Percentiles rank a stretch among this genome's conserved stretches.
Evolutionary conservation across 2,113 vertebrate genomes (phyloP).

Genomic region (Crotalus tigris): DNA sequence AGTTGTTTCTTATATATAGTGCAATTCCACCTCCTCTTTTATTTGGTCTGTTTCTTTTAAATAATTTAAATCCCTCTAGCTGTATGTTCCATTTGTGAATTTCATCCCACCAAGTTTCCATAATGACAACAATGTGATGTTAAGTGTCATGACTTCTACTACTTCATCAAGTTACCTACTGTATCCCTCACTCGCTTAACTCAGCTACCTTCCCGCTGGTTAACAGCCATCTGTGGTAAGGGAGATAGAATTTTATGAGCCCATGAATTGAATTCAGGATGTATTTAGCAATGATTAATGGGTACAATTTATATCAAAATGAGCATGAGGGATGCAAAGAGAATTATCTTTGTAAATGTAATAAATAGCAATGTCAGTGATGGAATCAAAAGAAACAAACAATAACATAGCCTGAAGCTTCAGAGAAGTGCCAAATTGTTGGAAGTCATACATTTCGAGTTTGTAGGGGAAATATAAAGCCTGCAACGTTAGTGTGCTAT

Average conservation of each 20-base stretch:
- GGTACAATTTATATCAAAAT: constrained; percentile 1
- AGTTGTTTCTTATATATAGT: too few species aligned
- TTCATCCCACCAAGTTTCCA: too few species aligned
- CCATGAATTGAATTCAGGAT: neutral
- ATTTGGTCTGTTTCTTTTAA: too few species aligned
- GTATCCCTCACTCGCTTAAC: constrained; percentile 9
- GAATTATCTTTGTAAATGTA: constrained; percentile 11
- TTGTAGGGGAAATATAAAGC: neutral
- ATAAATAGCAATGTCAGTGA: neutral
- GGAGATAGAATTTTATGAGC: constrained; percentile 19
- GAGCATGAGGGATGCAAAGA: constrained; percentile 18
- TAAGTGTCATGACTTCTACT: constrained; percentile 18
- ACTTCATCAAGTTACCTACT: constrained; percentile 24
- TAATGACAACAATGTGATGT: neutral
- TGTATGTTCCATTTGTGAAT: too few species aligned
- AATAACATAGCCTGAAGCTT: neutral
- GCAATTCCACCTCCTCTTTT: too few species aligned
- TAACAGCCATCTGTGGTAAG: constrained; percentile 25
- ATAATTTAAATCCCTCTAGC: too few species aligned
- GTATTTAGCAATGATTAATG: constrained; percentile 33
- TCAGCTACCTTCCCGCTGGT: constrained; percentile 13
- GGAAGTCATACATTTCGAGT: neutral
- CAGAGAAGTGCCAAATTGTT: neutral
- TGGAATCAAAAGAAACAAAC: neutral
- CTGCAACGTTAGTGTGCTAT: neutral